phyloP scores from a whole-genome alignment of 1,140 invertebrate species.

The Caerostris extrusa region DNA sequence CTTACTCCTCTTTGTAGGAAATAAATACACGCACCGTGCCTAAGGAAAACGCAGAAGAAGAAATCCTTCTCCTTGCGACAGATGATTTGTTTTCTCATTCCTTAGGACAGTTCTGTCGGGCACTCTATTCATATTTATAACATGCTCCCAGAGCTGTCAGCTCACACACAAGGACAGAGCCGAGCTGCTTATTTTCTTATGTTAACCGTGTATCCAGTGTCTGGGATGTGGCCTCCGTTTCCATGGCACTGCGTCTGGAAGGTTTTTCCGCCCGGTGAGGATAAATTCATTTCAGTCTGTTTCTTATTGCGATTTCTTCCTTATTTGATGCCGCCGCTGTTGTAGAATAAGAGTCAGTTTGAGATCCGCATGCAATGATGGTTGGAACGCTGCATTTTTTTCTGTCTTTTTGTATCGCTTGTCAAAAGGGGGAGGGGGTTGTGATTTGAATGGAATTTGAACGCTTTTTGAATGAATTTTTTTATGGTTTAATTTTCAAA shows the following conservation, averaged over 20 bases:
- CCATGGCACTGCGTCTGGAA: not conserved
- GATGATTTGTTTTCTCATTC: conserved; percentile 75
- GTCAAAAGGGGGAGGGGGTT: too few species aligned
- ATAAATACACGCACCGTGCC: conserved; percentile 44
- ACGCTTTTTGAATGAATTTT: not conserved
- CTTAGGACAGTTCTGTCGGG: conserved; percentile 63
- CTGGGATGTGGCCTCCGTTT: not conserved
- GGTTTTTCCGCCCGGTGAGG: not conserved
- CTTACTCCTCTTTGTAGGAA: conserved; percentile 3
- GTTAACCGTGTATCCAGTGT: conserved; percentile 19
- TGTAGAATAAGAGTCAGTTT: not conserved
- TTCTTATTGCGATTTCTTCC: not conserved
- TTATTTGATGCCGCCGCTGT: too few species aligned
- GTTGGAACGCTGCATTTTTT: not conserved
- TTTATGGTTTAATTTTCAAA: not conserved
- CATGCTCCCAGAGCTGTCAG: conserved; percentile 67
- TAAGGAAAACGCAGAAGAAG: conserved; percentile 3
- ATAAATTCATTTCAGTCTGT: conserved; percentile 11
- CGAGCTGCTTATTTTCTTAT: conserved; percentile 19
- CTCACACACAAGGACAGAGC: conserved; percentile 44
- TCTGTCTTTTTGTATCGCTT: not conserved
- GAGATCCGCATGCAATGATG: not conserved
- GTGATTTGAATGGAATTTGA: too few species aligned
- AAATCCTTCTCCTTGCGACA: conserved; percentile 45
- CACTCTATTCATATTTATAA: conserved; percentile 75